phyloP scores from a whole-genome alignment of 2,797 vertebrate genomes.

The Gymnothorax javanicus region DNA sequence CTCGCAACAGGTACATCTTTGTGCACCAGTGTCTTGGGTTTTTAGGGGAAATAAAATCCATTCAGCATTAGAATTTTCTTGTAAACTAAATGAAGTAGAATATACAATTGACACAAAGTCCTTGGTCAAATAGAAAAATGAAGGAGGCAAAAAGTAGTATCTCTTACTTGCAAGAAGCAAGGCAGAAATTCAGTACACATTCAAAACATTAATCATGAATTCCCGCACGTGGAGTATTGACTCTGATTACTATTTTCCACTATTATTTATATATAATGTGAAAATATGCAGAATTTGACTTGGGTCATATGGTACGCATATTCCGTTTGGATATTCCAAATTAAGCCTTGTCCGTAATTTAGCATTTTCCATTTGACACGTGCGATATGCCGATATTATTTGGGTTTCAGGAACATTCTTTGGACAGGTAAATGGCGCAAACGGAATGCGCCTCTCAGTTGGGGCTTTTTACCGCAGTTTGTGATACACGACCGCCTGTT shows the following conservation, averaged over 20 bases:
- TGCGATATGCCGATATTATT: too few relatives aligned
- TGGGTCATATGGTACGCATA: too few relatives aligned
- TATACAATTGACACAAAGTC: not conserved
- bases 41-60: not conserved
- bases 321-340: too few relatives aligned
- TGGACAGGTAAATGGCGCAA: too few relatives aligned
- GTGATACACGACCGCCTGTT: too few relatives aligned
- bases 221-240: slow-evolving; percentile 26
- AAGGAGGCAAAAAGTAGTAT: not conserved
- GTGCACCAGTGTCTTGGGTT: not conserved
- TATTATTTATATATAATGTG: too few relatives aligned
- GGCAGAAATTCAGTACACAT: not conserved
- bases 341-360: too few relatives aligned
- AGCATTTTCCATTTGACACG: too few relatives aligned
- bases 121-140: not conserved
- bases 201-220: not conserved
- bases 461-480: too few relatives aligned
- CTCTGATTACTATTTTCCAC: not conserved
- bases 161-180: not conserved
- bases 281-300: too few relatives aligned
- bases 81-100: not conserved
- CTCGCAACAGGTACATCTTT: not conserved
- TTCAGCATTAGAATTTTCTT: not conserved
- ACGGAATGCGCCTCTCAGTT: too few relatives aligned
- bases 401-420: too few relatives aligned